Conservation (phyloP, 2,888 invertebrate species). For the Himalopsyche kuldschensis region DNA sequence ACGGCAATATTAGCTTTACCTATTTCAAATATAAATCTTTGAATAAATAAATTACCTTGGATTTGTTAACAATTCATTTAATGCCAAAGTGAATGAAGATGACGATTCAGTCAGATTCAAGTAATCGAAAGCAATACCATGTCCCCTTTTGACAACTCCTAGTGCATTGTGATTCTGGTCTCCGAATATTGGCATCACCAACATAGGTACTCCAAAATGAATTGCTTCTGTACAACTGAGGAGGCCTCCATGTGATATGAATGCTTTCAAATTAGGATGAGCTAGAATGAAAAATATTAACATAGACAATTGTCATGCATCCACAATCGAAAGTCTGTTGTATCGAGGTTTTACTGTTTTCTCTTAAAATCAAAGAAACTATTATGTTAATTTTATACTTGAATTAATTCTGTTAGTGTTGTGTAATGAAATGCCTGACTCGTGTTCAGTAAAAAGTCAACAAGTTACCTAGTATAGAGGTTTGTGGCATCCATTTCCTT, state of each 20-base stretch:
- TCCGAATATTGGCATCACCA: conserved; percentile 43
- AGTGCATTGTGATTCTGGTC: conserved; percentile 44
- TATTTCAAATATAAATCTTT: neutral
- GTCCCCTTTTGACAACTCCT: conserved; percentile 42
- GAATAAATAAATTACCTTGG: conserved; percentile 13
- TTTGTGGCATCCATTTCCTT: conserved; percentile 52
- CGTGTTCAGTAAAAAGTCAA: no score
- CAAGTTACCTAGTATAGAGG: conserved; percentile 48
- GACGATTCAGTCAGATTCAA: conserved; percentile 42
- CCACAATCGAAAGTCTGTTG: no score
- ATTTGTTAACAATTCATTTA: conserved; percentile 43
- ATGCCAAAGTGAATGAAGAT: conserved; percentile 34
- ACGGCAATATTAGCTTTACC: no score
- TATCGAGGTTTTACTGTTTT: no score
- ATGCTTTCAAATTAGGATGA: conserved; percentile 49
- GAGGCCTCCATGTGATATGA: conserved; percentile 61
- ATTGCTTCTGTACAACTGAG: conserved; percentile 55
- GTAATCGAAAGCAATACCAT: conserved; percentile 42
- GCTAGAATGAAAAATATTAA: conserved; percentile 42
- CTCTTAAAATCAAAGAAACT: no score
- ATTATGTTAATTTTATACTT: no score
- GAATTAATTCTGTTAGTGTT: no score
- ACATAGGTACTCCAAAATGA: conserved; percentile 50
- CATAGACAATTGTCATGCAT: no score
- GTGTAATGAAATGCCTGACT: no score